A percentile compares a stretch with the other conserved stretches of the same genome.
These are phyloP conservation scores for Archips crataeganus DNA, from an alignment of 2,888 invertebrate species.

Conservation along the genomic window DNA sequence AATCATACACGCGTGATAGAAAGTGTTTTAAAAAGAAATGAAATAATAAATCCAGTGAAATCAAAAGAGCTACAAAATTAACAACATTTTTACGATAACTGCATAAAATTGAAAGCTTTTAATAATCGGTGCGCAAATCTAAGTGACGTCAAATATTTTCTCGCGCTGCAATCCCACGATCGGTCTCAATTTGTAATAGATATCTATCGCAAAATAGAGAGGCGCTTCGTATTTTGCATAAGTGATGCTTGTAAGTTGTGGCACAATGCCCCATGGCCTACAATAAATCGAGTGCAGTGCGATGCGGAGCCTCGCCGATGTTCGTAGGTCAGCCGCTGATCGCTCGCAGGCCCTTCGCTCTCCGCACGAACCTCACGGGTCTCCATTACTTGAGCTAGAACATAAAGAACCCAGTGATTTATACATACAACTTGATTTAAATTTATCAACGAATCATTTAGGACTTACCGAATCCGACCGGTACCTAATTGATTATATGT, in stretches of 20 bases:
- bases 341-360: conserved; percentile 33
- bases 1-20: conserved; percentile 22
- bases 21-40: conserved; percentile 12
- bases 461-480: conserved; percentile 22
- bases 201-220: conserved; percentile 77
- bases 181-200: conserved; percentile 77
- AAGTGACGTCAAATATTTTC: conserved; percentile 75
- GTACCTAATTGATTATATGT: conserved; percentile 43
- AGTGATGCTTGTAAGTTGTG: conserved; percentile 70
- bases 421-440: conserved; percentile 19
- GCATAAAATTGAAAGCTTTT: conserved; percentile 51
- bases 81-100: conserved; percentile 31
- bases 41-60: conserved; percentile 5
- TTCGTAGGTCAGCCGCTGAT: conserved; percentile 47
- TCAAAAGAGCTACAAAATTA: conserved; percentile 6
- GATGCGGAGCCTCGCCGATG: conserved; percentile 48
- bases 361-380: background rate
- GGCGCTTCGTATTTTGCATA: conserved; percentile 82
- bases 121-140: conserved; percentile 63
- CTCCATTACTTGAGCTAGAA: conserved; percentile 8
- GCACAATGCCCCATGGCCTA: conserved; percentile 69
- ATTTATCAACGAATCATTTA: conserved; percentile 10
- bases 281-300: conserved; percentile 59
- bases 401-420: background rate
- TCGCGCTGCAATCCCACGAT: conserved; percentile 80